Evolutionary conservation across 2,113 vertebrate genomes (phyloP), one percentile per base, ranked within the genome.

Genomic region (Psilopsiagon aurifrons): DNA sequence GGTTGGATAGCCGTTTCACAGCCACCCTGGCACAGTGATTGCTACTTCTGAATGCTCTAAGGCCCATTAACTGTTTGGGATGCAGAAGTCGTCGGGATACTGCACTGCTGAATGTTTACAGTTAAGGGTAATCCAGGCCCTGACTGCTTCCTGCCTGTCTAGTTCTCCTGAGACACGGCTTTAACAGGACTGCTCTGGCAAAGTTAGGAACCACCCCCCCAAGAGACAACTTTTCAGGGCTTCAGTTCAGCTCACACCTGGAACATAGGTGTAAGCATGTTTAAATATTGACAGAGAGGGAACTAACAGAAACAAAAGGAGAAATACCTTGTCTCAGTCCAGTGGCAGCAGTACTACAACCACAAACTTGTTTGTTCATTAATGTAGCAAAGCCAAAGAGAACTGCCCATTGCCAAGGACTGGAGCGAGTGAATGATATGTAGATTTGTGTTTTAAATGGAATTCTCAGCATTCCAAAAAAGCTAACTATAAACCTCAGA

Each of bases 271-370:
- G 91, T 68, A 81, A 84, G 73, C 41, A 49, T 27, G 62, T 83
- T 94, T 92, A 92, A 94, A 94, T 41, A 95, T 86, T 94, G 52
- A 84, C 86, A 95, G n/a, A 17, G 69, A 86, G 35, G 62, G 44
- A 91, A n/a, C 41, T 33, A 90, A 77, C 67, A 81, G 55, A 78
- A 94, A 90, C 52, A 71, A 55, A 47, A 84, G n/a, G 47, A 88
- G 86, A 96, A 96, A 95, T 94, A 93, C 80, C 66, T 95, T 3
- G 37, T 92, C 80, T 93, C 88, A 89, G 86, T 84, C 81, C 88
- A 87, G 33, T 73, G 81, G 66, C 80, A 86, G 39, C 73, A 59
- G 55, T n/a, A 84, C 57, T 69, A 66, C 70, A 76, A 46, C 44
- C 88, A 59, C 54, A 47, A 76, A 85, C 35, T 27, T 74, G 73